Conservation (phyloP, 1,140 invertebrate species). For the Calephelis nemesis region DNA sequence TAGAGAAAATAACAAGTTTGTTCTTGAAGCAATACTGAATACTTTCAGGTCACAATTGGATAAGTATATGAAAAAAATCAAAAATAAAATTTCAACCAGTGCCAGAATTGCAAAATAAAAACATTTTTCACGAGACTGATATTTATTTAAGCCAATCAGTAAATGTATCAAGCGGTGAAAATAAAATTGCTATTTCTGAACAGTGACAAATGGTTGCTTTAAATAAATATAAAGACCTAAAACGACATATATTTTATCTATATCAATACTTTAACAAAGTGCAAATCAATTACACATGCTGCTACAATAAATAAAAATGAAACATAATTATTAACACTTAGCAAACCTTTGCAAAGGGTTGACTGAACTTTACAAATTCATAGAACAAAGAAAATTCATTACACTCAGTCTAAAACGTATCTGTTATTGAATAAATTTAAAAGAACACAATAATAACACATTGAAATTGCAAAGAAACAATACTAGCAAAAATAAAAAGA, state of each 20-base stretch:
- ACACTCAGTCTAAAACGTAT: not conserved
- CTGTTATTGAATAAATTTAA: not conserved
- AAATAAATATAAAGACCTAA: not conserved
- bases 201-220: not conserved
- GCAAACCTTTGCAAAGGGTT: not conserved
- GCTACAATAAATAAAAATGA: not conserved
- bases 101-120: not conserved
- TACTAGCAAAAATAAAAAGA: conserved; percentile 31
- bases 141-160: not conserved
- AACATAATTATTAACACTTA: not conserved
- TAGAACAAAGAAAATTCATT: conserved; percentile 55
- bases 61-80: not conserved
- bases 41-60: too few species aligned
- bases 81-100: not conserved
- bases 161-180: not conserved
- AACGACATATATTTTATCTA: not conserved
- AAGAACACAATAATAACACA: conserved; percentile 20
- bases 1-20: too few species aligned
- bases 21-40: too few species aligned
- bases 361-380: conserved; percentile 20
- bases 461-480: conserved; percentile 30
- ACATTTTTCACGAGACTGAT: not conserved
- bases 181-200: not conserved
- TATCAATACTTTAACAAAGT: conserved; percentile 6
- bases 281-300: conserved; percentile 3